Conservation (phyloP, 2,888 invertebrate genomes). For the Ctenicera cuprea region DNA sequence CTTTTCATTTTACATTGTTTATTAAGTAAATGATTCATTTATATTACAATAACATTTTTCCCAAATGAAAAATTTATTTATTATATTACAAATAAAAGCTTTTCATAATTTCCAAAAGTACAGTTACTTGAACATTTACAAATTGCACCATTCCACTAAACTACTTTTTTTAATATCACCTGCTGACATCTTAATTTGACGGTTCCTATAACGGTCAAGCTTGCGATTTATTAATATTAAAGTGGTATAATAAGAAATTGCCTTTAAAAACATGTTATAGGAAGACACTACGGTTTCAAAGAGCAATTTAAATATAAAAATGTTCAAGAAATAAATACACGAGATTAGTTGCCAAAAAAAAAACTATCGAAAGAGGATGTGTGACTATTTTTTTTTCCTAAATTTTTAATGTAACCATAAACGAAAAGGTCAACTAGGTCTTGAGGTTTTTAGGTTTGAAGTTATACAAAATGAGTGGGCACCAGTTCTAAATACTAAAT, state of each 20-base stretch:
- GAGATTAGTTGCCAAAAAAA: background rate
- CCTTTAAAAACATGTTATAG: background rate
- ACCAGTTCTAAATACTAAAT: too few species aligned
- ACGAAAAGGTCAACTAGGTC: background rate
- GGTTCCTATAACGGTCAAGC: slow-evolving; percentile 13
- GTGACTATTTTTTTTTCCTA: background rate
- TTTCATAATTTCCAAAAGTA: background rate
- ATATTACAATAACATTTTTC: background rate
- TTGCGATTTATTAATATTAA: background rate
- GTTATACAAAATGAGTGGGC: background rate
- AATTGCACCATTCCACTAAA: slow-evolving; percentile 3
- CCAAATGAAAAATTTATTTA: background rate
- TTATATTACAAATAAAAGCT: background rate
- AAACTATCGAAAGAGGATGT: background rate
- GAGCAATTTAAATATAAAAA: background rate
- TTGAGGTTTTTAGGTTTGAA: slow-evolving; percentile 6
- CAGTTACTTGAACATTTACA: background rate
- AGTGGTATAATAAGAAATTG: slow-evolving; percentile 5
- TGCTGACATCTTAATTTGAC: slow-evolving; percentile 5
- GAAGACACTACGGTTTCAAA: background rate
- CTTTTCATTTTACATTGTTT: too few species aligned
- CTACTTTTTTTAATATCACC: slow-evolving; percentile 13
- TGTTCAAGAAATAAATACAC: background rate
- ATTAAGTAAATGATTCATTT: background rate
- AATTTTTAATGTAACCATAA: background rate